phyloP scores from a whole-genome alignment of 2,888 invertebrate species.

The Brenthis ino region DNA sequence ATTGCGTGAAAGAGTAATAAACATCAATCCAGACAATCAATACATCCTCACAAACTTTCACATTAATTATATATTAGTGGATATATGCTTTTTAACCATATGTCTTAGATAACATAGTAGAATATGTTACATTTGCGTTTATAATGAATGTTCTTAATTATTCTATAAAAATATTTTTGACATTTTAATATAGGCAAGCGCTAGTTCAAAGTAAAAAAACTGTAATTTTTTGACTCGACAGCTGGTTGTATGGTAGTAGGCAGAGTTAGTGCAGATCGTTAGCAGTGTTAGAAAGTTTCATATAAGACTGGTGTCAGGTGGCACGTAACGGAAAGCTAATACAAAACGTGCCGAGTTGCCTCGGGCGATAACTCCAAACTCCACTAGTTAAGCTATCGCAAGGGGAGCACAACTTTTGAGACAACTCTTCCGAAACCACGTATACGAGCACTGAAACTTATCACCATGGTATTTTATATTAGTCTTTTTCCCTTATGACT shows the following conservation, averaged over 20 bases:
- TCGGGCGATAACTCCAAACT: conserved; percentile 35
- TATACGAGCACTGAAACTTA: conserved; percentile 11
- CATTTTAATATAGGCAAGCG: no score
- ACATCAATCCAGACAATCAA: no score
- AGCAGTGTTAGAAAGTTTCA: conserved; percentile 22
- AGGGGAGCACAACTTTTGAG: conserved; percentile 22
- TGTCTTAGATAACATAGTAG: no score
- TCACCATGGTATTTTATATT: background rate
- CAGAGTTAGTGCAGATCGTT: conserved; percentile 20
- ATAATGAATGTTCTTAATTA: no score
- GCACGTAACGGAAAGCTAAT: conserved; percentile 50
- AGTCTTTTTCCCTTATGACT: background rate
- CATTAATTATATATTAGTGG: no score
- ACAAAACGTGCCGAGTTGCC: conserved; percentile 53
- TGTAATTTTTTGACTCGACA: conserved; percentile 7
- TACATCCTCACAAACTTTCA: no score
- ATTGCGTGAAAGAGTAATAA: no score
- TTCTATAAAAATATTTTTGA: no score
- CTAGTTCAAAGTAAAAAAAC: background rate
- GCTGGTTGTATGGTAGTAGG: conserved; percentile 11
- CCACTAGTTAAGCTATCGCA: conserved; percentile 29
- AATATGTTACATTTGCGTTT: no score
- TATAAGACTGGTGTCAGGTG: conserved; percentile 48
- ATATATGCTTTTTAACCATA: no score
- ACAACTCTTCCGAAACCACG: conserved; percentile 21